Percentiles rank a stretch among this genome's conserved stretches.
Evolutionary conservation across 2,113 vertebrate species (phyloP).

Genomic region (Ia io): DNA sequence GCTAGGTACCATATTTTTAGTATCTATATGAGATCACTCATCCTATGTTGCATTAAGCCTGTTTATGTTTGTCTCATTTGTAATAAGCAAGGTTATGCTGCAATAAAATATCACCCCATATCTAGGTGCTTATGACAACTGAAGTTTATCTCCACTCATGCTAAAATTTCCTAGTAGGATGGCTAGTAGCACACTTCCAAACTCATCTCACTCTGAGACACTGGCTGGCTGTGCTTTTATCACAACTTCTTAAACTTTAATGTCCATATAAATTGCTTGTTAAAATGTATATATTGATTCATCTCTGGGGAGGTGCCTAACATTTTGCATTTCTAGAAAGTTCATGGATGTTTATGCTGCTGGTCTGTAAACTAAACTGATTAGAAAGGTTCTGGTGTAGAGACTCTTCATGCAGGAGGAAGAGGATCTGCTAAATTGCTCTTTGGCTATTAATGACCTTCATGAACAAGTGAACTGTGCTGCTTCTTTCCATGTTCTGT

Average conservation of each 20-base stretch:
- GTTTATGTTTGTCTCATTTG: neutral
- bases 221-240: neutral
- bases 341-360: neutral
- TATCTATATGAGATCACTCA: neutral
- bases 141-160: neutral
- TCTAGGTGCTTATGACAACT: neutral
- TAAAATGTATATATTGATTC: neutral
- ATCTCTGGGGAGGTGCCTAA: neutral
- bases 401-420: neutral
- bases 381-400: neutral
- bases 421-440: neutral
- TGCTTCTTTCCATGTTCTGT: neutral
- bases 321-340: neutral
- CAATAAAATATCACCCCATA: neutral
- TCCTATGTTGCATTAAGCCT: neutral
- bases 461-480: neutral
- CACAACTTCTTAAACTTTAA: neutral
- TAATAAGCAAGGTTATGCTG: neutral
- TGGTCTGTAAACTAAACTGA: neutral
- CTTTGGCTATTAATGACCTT: neutral
- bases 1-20: neutral
- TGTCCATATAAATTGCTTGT: neutral
- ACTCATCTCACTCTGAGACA: neutral
- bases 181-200: neutral
- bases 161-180: neutral